Evolutionary conservation across 2,888 invertebrate species (phyloP).

Genomic region (Hemithea aestivaria): DNA sequence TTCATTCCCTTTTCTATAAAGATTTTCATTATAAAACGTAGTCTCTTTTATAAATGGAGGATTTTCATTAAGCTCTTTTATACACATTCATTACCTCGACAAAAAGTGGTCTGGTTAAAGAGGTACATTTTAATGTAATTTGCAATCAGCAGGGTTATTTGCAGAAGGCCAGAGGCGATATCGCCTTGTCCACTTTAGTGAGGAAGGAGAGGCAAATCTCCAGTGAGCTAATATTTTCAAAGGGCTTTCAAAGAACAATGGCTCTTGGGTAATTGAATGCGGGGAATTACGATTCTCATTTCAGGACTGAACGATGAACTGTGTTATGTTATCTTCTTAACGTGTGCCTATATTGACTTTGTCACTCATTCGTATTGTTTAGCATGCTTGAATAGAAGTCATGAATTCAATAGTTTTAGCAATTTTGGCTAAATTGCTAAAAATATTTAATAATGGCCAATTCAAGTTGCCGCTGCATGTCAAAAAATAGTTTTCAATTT

Average conservation of each 20-base stretch:
- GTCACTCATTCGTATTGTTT: too few relatives aligned
- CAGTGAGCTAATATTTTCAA: conserved; percentile 43
- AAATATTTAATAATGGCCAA: too few relatives aligned
- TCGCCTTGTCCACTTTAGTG: conserved; percentile 36
- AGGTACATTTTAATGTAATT: conserved; percentile 45
- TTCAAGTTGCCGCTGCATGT: too few relatives aligned
- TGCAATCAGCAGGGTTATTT: conserved; percentile 41
- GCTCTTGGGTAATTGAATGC: conserved; percentile 33
- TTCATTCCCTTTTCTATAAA: conserved; percentile 5
- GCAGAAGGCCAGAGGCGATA: conserved; percentile 32
- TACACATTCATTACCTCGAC: conserved; percentile 26
- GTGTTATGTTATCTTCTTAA: conserved; percentile 24
- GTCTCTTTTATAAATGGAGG: conserved; percentile 2
- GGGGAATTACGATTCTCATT: conserved; percentile 20
- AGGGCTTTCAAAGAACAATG: conserved; percentile 42
- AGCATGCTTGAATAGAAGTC: too few relatives aligned
- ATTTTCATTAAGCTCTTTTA: conserved; percentile 13
- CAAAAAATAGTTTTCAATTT: too few relatives aligned
- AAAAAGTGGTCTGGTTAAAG: conserved; percentile 33
- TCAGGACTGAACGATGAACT: conserved; percentile 28
- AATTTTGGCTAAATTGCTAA: too few relatives aligned
- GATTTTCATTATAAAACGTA: conserved; percentile 1
- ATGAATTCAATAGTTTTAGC: too few relatives aligned
- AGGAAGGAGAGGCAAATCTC: conserved; percentile 35
- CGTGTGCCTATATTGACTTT: too few relatives aligned